Conservation (phyloP, 1,140 invertebrate species). For the Bicyclus anynana region DNA sequence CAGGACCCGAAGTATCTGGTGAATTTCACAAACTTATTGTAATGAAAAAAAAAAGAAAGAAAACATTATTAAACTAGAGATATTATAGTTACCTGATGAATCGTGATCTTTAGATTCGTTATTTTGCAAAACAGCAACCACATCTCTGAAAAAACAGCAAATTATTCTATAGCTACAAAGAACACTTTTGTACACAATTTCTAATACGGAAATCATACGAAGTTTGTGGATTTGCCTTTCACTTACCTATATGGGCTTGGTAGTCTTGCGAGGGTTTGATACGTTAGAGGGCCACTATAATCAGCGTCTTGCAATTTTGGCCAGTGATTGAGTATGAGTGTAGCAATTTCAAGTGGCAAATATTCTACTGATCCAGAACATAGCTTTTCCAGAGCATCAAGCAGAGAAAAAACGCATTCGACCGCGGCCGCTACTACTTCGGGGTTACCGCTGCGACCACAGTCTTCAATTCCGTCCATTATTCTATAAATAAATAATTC, state of each 20-base stretch:
- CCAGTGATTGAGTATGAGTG: constrained; percentile 85
- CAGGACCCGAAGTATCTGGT: constrained; percentile 73
- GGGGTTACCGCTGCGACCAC: constrained; percentile 82
- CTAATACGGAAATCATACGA: not conserved
- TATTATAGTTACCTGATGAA: constrained; percentile 64
- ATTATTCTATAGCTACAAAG: constrained; percentile 5
- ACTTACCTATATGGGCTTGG: constrained; percentile 85
- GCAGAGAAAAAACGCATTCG: constrained; percentile 89
- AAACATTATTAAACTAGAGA: no score
- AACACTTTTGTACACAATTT: not conserved
- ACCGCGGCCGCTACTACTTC: constrained; percentile 87
- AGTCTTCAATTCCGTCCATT: constrained; percentile 95
- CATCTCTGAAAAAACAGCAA: constrained; percentile 58
- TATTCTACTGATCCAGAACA: constrained; percentile 82
- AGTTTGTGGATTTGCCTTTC: no score
- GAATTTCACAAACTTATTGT: not conserved
- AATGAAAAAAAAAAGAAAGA: not conserved
- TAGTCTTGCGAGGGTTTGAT: constrained; percentile 88
- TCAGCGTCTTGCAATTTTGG: constrained; percentile 86
- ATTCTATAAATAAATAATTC: constrained; percentile 78
- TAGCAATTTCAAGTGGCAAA: constrained; percentile 75
- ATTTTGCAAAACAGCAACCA: constrained; percentile 72
- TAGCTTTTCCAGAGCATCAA: constrained; percentile 89
- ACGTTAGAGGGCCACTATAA: constrained; percentile 89
- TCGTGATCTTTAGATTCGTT: constrained; percentile 67